Evolutionary conservation across 2,113 vertebrate genomes (phyloP).

Genomic region (Microcebus tavaratra): DNA sequence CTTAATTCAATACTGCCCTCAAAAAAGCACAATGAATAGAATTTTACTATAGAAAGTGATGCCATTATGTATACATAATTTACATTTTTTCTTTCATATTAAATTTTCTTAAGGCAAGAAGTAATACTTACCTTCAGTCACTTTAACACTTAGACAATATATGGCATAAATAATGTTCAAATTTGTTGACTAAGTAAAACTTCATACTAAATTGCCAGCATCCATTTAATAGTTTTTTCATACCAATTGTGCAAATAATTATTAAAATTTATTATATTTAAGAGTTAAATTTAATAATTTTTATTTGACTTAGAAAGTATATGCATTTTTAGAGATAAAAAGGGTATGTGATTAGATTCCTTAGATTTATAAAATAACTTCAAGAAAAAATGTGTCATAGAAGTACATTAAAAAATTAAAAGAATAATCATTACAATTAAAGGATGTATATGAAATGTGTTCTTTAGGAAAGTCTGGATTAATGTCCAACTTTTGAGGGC

Average conservation of each 20-base stretch:
- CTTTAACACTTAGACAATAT: not conserved
- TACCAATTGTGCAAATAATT: not conserved
- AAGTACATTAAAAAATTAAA: not conserved
- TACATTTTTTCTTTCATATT: not conserved
- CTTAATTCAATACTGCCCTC: not conserved
- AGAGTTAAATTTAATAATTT: not conserved
- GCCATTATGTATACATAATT: not conserved
- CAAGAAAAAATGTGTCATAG: not conserved
- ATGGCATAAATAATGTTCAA: not conserved
- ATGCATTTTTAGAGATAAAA: not conserved
- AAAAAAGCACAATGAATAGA: not conserved
- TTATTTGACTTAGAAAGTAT: not conserved
- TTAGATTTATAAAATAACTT: not conserved
- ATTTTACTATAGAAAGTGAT: not conserved
- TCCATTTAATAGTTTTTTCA: not conserved
- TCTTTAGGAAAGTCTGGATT: not conserved
- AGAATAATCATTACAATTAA: not conserved
- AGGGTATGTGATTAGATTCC: not conserved
- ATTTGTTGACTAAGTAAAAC: not conserved
- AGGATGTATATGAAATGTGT: not conserved
- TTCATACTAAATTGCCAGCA: not conserved
- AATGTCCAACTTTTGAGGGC: not conserved
- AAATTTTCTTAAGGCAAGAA: not conserved
- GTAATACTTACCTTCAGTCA: not conserved
- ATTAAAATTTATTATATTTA: not conserved